phyloP scores from a whole-genome alignment of 2,113 vertebrate species.

The Amblyornis subalaris region DNA sequence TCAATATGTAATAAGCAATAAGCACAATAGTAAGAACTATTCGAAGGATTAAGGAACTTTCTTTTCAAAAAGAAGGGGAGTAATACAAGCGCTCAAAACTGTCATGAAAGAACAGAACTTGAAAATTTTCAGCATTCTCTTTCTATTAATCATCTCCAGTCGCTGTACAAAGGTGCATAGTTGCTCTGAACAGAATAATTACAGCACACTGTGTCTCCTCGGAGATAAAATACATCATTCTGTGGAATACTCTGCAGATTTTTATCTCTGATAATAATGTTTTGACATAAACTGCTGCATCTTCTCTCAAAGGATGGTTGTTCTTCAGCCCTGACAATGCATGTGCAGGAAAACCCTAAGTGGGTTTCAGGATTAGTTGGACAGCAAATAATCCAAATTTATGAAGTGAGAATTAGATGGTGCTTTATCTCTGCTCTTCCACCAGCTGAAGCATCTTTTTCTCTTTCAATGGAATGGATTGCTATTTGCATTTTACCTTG shows the following conservation, averaged over 20 bases:
- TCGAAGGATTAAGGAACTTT: not conserved
- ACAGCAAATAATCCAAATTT: not conserved
- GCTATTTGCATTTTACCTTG: not conserved
- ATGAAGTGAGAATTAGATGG: not conserved
- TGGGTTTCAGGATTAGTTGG: not conserved
- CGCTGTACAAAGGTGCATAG: not conserved
- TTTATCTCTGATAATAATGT: not conserved
- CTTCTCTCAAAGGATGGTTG: not conserved
- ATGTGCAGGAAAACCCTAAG: not conserved
- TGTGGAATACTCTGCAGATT: not conserved
- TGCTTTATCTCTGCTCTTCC: not conserved
- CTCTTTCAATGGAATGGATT: not conserved
- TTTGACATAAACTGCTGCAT: not conserved
- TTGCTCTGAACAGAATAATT: slow-evolving; percentile 26
- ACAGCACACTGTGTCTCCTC: not conserved
- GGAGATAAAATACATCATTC: not conserved
- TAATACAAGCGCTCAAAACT: not conserved
- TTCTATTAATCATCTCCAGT: not conserved
- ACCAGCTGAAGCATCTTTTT: not conserved
- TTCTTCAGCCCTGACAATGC: not conserved
- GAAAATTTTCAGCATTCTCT: not conserved
- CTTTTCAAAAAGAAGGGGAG: not conserved
- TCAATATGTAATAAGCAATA: not conserved
- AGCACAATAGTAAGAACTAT: slow-evolving; percentile 1
- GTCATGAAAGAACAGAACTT: not conserved